A percentile compares a stretch with the other conserved stretches of the same genome.
phyloP scores from a whole-genome alignment of 2,888 invertebrate genomes.

The Mechanitis mazaeus region DNA sequence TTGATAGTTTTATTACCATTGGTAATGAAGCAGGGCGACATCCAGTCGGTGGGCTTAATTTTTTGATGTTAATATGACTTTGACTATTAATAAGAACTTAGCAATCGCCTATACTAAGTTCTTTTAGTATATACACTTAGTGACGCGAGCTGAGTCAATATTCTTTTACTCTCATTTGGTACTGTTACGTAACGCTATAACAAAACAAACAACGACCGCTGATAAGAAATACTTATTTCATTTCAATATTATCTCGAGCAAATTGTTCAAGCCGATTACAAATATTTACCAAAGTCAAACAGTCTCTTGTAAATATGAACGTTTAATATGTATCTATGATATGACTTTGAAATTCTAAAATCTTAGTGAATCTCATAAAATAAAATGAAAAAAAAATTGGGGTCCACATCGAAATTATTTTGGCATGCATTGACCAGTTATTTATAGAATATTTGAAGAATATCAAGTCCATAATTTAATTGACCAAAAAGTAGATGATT shows the following conservation, averaged over 20 bases:
- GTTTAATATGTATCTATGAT: background rate
- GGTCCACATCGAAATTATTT: constrained; percentile 8
- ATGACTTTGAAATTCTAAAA: no score
- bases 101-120: no score
- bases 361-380: background rate
- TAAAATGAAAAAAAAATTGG: background rate
- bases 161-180: background rate
- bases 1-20: no score
- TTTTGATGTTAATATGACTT: no score
- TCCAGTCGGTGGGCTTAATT: no score
- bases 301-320: background rate
- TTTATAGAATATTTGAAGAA: no score
- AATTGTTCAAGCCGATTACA: constrained; percentile 3
- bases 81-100: no score
- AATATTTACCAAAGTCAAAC: background rate
- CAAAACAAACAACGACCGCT: constrained; percentile 3
- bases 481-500: background rate
- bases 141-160: background rate
- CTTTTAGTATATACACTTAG: background rate
- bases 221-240: constrained; percentile 12
- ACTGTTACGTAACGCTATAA: constrained; percentile 15
- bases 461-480: background rate
- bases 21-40: no score
- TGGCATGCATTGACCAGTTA: background rate
- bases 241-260: constrained; percentile 12